phyloP scores from a whole-genome alignment of 2,797 vertebrate species.

The Accipiter superciliosus region DNA sequence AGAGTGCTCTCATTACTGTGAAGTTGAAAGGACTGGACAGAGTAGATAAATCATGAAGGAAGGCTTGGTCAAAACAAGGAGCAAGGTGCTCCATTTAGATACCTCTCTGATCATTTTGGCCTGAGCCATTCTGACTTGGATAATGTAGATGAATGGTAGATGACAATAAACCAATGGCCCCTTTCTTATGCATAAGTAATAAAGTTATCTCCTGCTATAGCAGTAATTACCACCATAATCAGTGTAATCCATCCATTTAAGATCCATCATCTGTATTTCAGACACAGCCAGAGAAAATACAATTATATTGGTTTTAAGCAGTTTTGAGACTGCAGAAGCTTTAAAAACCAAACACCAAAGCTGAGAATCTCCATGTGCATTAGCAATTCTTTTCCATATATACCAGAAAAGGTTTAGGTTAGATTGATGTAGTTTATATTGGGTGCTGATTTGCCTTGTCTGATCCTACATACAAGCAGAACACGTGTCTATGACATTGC shows the following conservation, averaged over 20 bases:
- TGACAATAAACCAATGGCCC: not conserved
- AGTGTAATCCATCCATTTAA: not conserved
- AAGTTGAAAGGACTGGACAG: not conserved
- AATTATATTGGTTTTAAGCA: not conserved
- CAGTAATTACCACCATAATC: not conserved
- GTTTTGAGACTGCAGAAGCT: not conserved
- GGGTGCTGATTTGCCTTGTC: not conserved
- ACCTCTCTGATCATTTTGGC: not conserved
- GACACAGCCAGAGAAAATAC: not conserved
- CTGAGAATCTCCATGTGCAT: not conserved
- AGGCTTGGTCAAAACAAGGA: not conserved
- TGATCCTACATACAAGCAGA: not conserved
- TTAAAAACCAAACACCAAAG: not conserved
- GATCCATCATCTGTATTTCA: not conserved
- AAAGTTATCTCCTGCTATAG: not conserved
- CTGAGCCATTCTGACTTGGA: not conserved
- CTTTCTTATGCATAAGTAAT: not conserved
- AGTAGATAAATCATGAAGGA: not conserved
- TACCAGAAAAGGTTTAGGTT: not conserved
- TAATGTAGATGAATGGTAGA: not conserved
- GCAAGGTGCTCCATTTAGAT: not conserved
- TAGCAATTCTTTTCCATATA: not conserved
- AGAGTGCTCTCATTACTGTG: not conserved
- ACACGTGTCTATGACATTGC: fast-evolving
- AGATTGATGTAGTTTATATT: not conserved